These are phyloP conservation scores for Formica aserva DNA, from an alignment of 2,888 invertebrate species.

Conservation along the genomic window DNA sequence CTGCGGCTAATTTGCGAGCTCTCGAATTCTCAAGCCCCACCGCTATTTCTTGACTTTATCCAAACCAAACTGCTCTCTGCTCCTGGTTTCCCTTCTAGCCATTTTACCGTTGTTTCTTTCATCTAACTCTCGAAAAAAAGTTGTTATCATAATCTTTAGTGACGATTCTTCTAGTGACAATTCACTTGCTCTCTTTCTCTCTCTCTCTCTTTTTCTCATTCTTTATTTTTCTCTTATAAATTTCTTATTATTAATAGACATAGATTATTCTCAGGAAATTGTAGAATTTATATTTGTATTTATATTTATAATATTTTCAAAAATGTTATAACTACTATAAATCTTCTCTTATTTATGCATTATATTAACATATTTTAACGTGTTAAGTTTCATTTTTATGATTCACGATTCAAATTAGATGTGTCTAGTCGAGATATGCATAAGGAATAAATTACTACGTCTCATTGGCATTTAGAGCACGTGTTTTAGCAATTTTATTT, in stretches of 20 bases:
- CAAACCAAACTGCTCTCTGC: conserved; percentile 66
- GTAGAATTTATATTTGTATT: background rate
- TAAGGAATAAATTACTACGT: background rate
- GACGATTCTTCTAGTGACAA: too few relatives aligned
- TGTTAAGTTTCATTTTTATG: background rate
- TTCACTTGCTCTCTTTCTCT: too few relatives aligned
- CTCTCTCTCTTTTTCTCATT: background rate
- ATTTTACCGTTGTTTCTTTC: conserved; percentile 67
- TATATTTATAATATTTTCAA: background rate
- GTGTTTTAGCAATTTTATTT: background rate
- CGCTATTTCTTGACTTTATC: conserved; percentile 63
- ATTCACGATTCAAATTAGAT: background rate
- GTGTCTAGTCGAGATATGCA: background rate
- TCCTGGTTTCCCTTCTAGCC: conserved; percentile 61
- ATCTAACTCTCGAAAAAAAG: background rate
- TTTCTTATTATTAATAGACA: background rate
- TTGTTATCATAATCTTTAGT: background rate
- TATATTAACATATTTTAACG: background rate
- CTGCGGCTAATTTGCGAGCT: conserved; percentile 85
- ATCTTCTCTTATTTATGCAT: background rate
- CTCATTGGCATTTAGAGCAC: background rate
- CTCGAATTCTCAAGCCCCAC: conserved; percentile 75
- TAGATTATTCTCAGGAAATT: background rate
- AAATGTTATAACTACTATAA: background rate
- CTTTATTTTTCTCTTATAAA: background rate